phyloP scores from a whole-genome alignment of 2,888 invertebrate species.

The Poecilus cupreus region DNA sequence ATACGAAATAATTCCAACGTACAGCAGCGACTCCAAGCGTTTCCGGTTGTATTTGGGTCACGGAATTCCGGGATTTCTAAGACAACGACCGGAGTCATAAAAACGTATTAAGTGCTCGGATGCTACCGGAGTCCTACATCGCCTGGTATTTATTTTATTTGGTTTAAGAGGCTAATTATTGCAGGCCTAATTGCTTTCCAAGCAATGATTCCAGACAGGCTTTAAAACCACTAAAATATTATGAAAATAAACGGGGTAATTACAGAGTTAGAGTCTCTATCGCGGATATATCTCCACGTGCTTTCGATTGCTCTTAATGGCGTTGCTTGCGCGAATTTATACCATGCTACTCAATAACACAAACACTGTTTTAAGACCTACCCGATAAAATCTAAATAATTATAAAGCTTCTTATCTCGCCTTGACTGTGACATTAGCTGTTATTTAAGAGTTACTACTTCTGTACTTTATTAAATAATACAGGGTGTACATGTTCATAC shows the following conservation, averaged over 20 bases:
- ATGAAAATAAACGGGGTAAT: slow-evolving; percentile 26
- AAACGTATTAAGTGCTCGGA: slow-evolving; percentile 52
- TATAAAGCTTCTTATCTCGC: too few species aligned
- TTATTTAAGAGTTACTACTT: too few species aligned
- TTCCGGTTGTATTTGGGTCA: slow-evolving; percentile 43
- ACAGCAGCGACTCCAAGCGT: too few species aligned
- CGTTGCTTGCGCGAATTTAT: background rate
- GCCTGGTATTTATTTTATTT: slow-evolving; percentile 50
- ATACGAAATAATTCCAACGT: too few species aligned
- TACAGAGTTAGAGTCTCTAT: background rate
- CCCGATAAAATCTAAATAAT: too few species aligned
- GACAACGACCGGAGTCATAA: slow-evolving; percentile 45
- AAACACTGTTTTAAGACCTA: too few species aligned
- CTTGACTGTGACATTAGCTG: too few species aligned
- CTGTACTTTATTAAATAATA: too few species aligned
- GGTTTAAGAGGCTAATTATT: slow-evolving; percentile 50
- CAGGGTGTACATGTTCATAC: too few species aligned
- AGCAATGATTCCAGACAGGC: slow-evolving; percentile 26
- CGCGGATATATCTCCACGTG: background rate
- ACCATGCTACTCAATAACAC: too few species aligned
- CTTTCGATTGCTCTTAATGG: background rate
- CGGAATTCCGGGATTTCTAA: slow-evolving; percentile 46
- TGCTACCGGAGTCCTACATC: background rate
- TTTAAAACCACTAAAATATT: slow-evolving; percentile 37
- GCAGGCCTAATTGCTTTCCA: slow-evolving; percentile 43